Evolutionary conservation across 2,113 vertebrate genomes (phyloP).

Genomic region (Acinonyx jubatus): DNA sequence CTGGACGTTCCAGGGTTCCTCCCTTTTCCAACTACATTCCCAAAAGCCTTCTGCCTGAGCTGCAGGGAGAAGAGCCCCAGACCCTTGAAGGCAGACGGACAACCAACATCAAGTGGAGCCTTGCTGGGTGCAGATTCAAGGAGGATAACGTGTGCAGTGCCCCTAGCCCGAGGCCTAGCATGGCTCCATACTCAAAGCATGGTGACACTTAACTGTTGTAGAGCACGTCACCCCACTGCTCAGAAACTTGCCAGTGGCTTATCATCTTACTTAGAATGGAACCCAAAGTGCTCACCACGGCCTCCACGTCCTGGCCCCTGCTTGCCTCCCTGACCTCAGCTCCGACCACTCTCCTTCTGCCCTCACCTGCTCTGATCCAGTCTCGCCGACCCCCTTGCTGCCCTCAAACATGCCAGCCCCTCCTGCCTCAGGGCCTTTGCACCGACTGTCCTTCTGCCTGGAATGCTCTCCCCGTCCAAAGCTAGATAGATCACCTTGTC

Average conservation of each 20-base stretch:
- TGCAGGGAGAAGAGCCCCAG: background rate
- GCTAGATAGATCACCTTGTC: no score
- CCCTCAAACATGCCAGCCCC: background rate
- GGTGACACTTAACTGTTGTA: background rate
- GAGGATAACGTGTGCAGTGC: background rate
- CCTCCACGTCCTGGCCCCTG: background rate
- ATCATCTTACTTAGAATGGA: background rate
- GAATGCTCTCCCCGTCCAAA: background rate
- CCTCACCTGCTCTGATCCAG: background rate
- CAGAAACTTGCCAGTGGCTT: background rate
- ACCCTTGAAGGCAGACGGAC: background rate
- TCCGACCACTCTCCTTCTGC: background rate
- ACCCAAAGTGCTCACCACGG: background rate
- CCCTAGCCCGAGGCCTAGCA: background rate
- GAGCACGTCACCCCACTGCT: background rate
- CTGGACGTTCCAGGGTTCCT: background rate
- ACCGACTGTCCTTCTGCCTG: background rate
- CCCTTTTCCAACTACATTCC: background rate
- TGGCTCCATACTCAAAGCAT: rapidly evolving
- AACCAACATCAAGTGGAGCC: background rate
- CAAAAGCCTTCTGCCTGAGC: background rate
- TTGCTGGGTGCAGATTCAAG: background rate
- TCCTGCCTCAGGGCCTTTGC: background rate
- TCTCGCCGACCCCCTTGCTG: background rate
- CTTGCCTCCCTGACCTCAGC: background rate